Base-by-base conservation (phyloP, 2,888 invertebrate genomes). In the Endotricha flammealis region DNA sequence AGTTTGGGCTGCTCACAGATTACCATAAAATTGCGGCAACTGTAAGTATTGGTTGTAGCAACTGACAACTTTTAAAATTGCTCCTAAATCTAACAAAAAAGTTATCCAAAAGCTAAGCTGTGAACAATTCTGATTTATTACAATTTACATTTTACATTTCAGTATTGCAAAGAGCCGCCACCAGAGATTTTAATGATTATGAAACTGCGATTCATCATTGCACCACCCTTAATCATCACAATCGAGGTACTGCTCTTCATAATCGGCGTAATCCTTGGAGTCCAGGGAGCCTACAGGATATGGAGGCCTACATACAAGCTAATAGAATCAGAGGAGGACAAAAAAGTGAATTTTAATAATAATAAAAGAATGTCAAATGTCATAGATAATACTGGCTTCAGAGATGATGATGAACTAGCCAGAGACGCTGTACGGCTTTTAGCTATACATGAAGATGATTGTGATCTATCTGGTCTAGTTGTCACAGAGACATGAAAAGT, bases 151-250 rank as follows among this genome's bases (percentile, higher is more conserved):
- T 17, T 17, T n/a, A n/a, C n/a, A n/a, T n/a, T 61, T 6, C 73
- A 87, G 87, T 64, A 48, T 42, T 82, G 85, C 46, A 64, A 70
- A 11, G 56, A 67, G 13, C 70, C 86, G 7, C 88, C 90, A 0
- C 51, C 72, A 14, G 61, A 71, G 0, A 57, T 90, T 2, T 53
- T 76, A 12, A 50, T 69, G 2, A 53, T 90, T 1, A 65, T 89
- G 0, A 74, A 78, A 11, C 59, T 89, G 0, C 78, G 88, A 1
- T 76, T 89, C 41, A 75, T 87, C 41, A 70, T 87, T 27, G 86
- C 80, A 0, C 90, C 90, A 0, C 78, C 88, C 0, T 49, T 87
- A 1, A 66, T 90, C 53, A 76, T 85, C 47, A 68, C 79, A 1
- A 20, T 83, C 0, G 75, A 86, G 32, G 69, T 86, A n/a, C 24